Evolutionary conservation across 2,113 vertebrate genomes (phyloP).

Genomic region (Engystomops pustulosus): DNA sequence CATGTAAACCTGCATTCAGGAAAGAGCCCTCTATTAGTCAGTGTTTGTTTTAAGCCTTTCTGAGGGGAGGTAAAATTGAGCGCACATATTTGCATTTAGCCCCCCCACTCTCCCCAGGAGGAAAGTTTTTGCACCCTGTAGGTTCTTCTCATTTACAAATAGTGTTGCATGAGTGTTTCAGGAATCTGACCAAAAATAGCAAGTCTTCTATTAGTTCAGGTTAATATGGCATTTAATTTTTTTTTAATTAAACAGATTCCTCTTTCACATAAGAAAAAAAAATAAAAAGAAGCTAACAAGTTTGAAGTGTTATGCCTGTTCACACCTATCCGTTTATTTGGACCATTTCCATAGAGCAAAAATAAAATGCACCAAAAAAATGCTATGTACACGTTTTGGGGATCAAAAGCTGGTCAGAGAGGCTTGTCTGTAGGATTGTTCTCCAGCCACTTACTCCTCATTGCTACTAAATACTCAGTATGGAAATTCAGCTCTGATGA

Average conservation of each 20-base stretch:
- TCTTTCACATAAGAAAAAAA: background rate
- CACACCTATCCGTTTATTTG: background rate
- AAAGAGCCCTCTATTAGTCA: background rate
- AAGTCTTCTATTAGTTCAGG: background rate
- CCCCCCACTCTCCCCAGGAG: background rate
- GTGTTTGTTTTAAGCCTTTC: background rate
- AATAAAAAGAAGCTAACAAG: background rate
- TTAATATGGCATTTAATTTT: background rate
- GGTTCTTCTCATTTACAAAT: conserved; percentile 1
- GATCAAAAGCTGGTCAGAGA: too few species aligned
- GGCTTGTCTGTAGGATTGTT: too few species aligned
- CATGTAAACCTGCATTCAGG: background rate
- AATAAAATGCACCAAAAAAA: too few species aligned
- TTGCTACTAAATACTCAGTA: too few species aligned
- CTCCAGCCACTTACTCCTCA: too few species aligned
- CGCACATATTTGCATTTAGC: background rate
- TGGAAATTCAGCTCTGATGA: background rate
- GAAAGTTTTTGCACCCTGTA: background rate
- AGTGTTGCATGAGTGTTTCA: background rate
- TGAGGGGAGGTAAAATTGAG: background rate
- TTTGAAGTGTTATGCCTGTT: background rate
- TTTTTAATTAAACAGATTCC: background rate
- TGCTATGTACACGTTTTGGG: too few species aligned
- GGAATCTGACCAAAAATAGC: background rate
- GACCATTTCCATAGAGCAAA: background rate